Base-by-base conservation (phyloP, 2,113 vertebrate genomes). In the Cairina moschata region DNA sequence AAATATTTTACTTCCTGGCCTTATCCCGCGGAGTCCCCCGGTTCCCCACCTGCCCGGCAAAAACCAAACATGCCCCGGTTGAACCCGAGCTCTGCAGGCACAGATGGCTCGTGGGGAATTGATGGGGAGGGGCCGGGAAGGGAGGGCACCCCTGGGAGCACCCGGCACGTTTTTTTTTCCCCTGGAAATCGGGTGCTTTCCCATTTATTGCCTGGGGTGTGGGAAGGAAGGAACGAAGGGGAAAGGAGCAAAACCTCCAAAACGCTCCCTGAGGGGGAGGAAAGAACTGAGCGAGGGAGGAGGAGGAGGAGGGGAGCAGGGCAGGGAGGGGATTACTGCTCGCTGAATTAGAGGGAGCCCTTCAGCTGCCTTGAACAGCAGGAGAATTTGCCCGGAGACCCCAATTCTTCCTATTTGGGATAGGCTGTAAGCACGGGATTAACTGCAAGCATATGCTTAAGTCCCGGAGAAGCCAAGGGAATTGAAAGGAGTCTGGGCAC, bases 371-470 rank as follows among this genome's bases (percentile, higher is more conserved):
- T 93, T 48, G 83, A 96, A 96, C 94, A 95, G 96, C 95, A 95
- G 96, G 91, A 95, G 91, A 96, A 95, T 97, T 95, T 93, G 91
- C 84, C 86, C 86, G 32, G 86, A 91, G 91, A 96, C 90, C 92
- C 93, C 95, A 93, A 62, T 96, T 96, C 91, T 96, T 92, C 77
- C 88, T 66, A 38, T 84, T 91, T 93, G 81, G 91, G 86, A 96
- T 86, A 50, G 91, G 91, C 84, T 84, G 54, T 95, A 96, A 96
- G 95, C 88, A 62, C 21, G 2, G 81, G 90, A 96, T 97, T 97
- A 96, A 96, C 88, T 58, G 65, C 69, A 72, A 92, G 26, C 95
- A 89, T 96, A 96, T 96, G 95, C 66, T 96, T 86, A 96, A 96
- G 74, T 79, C 76, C 60, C 8, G 29, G 15, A 40, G 59, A 52